Evolutionary conservation across 1,140 invertebrate genomes (phyloP).

Genomic region (Neodiprion lecontei): DNA sequence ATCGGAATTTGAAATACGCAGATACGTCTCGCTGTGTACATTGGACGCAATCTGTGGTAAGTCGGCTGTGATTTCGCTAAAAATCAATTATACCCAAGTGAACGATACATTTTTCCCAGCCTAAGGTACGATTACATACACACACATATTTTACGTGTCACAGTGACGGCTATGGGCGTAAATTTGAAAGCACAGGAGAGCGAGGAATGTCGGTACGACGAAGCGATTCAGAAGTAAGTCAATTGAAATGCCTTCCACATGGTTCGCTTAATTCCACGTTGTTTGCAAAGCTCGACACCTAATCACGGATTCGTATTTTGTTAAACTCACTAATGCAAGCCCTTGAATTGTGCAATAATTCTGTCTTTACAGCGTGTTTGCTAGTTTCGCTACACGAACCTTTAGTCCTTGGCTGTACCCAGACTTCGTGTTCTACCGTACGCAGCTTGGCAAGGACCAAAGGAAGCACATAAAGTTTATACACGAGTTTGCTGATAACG

Average conservation of each 20-base stretch:
- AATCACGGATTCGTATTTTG: too few relatives aligned
- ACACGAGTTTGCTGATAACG: not conserved
- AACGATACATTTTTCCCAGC: not conserved
- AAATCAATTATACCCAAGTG: not conserved
- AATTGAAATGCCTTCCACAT: not conserved
- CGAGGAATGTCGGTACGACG: not conserved
- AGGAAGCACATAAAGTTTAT: not conserved
- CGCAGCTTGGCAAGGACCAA: not conserved
- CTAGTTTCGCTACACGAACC: not conserved
- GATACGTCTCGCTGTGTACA: constrained; percentile 15
- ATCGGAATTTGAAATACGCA: constrained; percentile 25
- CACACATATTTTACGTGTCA: not conserved
- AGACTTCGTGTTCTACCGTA: not conserved
- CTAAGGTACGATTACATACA: not conserved
- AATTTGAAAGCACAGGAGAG: constrained; percentile 22
- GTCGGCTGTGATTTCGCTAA: not conserved
- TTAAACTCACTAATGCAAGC: too few relatives aligned
- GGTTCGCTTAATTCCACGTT: too few relatives aligned
- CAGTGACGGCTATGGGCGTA: constrained; percentile 28
- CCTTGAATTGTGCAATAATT: too few relatives aligned
- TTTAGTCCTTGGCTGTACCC: not conserved
- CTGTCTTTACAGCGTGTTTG: too few relatives aligned
- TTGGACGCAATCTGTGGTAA: constrained; percentile 32
- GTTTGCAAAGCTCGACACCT: too few relatives aligned
- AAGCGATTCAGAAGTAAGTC: not conserved